Percentiles rank a stretch among this genome's conserved stretches.
Conservation (phyloP, 2,797 vertebrate species). For the Spheniscus humboldti region DNA sequence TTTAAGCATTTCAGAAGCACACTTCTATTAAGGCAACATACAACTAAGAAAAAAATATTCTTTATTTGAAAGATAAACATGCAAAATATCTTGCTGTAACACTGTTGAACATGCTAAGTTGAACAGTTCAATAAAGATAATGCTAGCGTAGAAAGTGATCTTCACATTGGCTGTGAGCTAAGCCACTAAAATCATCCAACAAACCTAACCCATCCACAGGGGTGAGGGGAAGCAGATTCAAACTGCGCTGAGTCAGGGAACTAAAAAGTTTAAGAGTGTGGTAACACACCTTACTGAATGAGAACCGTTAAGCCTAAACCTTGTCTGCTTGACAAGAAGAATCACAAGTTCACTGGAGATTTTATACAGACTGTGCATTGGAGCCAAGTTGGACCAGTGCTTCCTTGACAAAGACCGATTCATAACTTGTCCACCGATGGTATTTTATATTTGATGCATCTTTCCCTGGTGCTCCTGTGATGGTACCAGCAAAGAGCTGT, state of each 20-base stretch:
- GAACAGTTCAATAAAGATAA: not conserved
- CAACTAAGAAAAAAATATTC: not conserved
- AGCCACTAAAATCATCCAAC: not conserved
- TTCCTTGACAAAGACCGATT: not conserved
- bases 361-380: not conserved
- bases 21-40: not conserved
- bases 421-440: not conserved
- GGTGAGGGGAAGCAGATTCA: not conserved
- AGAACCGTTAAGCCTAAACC: not conserved
- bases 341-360: not conserved
- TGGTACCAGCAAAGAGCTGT: not conserved
- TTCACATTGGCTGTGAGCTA: not conserved
- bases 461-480: not conserved
- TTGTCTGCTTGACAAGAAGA: not conserved
- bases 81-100: not conserved
- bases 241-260: not conserved
- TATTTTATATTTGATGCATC: not conserved
- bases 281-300: not conserved
- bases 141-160: not conserved
- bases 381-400: not conserved
- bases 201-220: not conserved
- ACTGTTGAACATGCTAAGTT: not conserved
- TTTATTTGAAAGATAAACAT: not conserved
- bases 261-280: not conserved
- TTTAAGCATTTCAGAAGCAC: not conserved